A percentile compares a stretch with the other conserved stretches of the same genome.
phyloP scores from a whole-genome alignment of 2,888 invertebrate genomes.

The Xylota segnis region DNA sequence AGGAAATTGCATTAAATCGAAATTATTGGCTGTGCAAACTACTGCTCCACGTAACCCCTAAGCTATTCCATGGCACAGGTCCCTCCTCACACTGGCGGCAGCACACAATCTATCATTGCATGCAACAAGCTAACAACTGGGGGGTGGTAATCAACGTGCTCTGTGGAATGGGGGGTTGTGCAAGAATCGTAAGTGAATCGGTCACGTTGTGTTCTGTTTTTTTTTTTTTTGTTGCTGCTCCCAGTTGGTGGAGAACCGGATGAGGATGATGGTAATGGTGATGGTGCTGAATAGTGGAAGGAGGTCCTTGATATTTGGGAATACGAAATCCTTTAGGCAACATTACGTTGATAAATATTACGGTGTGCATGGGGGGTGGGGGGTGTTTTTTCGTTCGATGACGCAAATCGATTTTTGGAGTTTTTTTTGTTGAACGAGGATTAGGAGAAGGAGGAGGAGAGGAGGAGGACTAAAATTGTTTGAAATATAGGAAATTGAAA shows the following conservation, averaged over 20 bases:
- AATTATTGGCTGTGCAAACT: conserved; percentile 43
- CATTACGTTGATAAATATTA: conserved; percentile 39
- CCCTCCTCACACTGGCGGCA: background rate
- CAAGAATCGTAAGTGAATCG: conserved; percentile 12
- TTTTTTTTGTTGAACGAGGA: background rate
- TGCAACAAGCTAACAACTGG: conserved; percentile 42
- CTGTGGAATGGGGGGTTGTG: conserved; percentile 1
- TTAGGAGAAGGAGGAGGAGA: background rate
- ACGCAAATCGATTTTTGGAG: conserved; percentile 7
- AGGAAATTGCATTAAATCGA: conserved; percentile 64
- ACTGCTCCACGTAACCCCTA: conserved; percentile 26
- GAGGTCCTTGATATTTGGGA: conserved; percentile 30
- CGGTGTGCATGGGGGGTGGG: conserved; percentile 11
- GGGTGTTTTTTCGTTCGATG: conserved; percentile 1
- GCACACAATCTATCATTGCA: conserved; percentile 32
- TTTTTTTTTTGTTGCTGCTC: too few relatives aligned
- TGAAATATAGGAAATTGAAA: conserved; percentile 48
- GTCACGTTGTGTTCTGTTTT: conserved; percentile 7
- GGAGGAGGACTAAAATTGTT: conserved; percentile 4
- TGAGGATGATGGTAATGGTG: conserved; percentile 12
- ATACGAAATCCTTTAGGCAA: conserved; percentile 14
- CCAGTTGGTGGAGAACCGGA: background rate
- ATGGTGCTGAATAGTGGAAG: conserved; percentile 2
- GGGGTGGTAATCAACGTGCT: conserved; percentile 28
- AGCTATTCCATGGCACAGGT: conserved; percentile 2